These are phyloP conservation scores for Bibio marci DNA, from an alignment of 2,888 invertebrate species.

Conservation along the genomic window DNA sequence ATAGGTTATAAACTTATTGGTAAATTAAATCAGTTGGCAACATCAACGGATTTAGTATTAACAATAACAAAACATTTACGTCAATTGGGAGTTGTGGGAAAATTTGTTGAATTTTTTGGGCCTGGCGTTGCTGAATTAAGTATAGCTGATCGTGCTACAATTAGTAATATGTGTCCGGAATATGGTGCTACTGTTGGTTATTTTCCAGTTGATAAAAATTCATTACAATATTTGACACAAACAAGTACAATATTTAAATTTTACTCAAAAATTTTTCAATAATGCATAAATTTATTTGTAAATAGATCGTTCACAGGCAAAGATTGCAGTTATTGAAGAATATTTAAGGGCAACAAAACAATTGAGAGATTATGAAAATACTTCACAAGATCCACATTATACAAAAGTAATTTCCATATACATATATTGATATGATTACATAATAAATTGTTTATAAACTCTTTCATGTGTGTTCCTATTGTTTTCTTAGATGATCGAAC, in stretches of 20 bases:
- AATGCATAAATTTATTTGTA: slow-evolving; percentile 2
- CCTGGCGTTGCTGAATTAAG: slow-evolving; percentile 79
- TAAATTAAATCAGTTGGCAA: slow-evolving; percentile 60
- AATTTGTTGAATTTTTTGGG: slow-evolving; percentile 98
- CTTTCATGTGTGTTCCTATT: background rate
- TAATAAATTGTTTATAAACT: slow-evolving; percentile 1
- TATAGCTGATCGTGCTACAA: slow-evolving; percentile 93
- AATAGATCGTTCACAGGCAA: slow-evolving; percentile 61
- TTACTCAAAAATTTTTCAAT: background rate
- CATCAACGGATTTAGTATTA: slow-evolving; percentile 92
- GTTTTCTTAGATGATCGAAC: slow-evolving; percentile 45
- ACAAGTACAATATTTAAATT: slow-evolving; percentile 40
- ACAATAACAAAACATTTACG: slow-evolving; percentile 93
- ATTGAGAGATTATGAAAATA: slow-evolving; percentile 63
- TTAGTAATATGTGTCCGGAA: slow-evolving; percentile 98
- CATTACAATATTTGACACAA: slow-evolving; percentile 69
- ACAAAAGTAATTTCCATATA: slow-evolving; percentile 33
- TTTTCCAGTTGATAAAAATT: slow-evolving; percentile 77
- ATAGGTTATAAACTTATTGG: slow-evolving; percentile 86
- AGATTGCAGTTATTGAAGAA: slow-evolving; percentile 57
- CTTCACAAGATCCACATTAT: slow-evolving; percentile 64
- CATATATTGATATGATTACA: background rate
- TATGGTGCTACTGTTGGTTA: slow-evolving; percentile 94
- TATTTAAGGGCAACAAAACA: slow-evolving; percentile 71
- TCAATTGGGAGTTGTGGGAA: slow-evolving; percentile 89